Evolutionary conservation across 1,140 invertebrate species (phyloP).

Genomic region (Dinothrombium tinctorium): DNA sequence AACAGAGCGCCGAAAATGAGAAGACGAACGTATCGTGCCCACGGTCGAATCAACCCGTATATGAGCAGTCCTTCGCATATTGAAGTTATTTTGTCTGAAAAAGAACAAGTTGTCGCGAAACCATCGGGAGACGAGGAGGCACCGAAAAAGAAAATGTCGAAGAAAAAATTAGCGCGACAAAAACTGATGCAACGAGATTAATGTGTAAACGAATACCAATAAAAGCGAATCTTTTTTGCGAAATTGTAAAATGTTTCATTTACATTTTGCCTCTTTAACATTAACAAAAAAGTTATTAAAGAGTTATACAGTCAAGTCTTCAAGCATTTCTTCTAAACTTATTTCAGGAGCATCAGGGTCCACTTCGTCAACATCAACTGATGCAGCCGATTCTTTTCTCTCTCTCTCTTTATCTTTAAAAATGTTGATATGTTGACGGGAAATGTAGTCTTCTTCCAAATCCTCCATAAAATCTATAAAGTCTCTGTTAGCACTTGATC

Average conservation of each 20-base stretch:
- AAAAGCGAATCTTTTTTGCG: no score
- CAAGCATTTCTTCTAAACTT: conserved; percentile 88
- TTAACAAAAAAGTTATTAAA: no score
- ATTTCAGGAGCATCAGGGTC: conserved; percentile 53
- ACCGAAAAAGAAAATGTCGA: conserved; percentile 65
- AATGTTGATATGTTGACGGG: conserved; percentile 78
- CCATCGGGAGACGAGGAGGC: conserved; percentile 35
- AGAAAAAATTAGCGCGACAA: conserved; percentile 53
- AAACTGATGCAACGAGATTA: conserved; percentile 19
- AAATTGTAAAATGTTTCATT: conserved; percentile 1
- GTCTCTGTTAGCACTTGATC: conserved; percentile 34
- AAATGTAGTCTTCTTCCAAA: conserved; percentile 71
- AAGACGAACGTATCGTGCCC: conserved; percentile 91
- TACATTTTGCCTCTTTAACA: neutral
- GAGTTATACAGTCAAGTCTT: no score
- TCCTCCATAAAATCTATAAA: conserved; percentile 92
- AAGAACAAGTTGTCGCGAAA: conserved; percentile 79
- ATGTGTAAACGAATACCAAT: neutral
- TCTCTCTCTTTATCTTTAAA: conserved; percentile 29
- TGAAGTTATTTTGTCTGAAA: conserved; percentile 85
- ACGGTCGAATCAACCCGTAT: conserved; percentile 98
- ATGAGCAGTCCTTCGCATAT: conserved; percentile 99
- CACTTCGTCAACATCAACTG: conserved; percentile 31
- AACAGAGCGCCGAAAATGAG: conserved; percentile 91
- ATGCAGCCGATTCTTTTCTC: conserved; percentile 19